Base-by-base conservation (phyloP, 2,888 invertebrate species). In the Caenorhabditis sp. region DNA sequence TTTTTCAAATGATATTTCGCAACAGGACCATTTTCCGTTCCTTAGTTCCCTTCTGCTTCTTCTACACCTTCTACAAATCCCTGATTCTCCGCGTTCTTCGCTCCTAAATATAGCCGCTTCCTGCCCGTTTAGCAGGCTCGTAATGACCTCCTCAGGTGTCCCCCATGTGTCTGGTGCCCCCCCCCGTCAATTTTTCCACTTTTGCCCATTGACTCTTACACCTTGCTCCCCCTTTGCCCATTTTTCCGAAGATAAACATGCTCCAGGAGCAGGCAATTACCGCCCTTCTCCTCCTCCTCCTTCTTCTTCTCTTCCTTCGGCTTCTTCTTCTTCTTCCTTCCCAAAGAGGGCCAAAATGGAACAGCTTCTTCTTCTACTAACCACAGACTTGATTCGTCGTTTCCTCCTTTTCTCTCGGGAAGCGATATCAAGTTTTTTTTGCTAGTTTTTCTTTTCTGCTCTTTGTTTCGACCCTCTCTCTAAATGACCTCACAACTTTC, bases 231-330 rank as follows among this genome's bases (percentile, higher is more conserved):
- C 32, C 32, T 32, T 32, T 32, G 4, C 53, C 2, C 53, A 3
- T 47, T 20, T 47, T 20, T 20, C 20, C 47, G 32, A 40, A 62
- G 62, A 71, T 62, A 62, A 61, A 71, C 61, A 61, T 55, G 53
- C 58, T 62, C 44, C 51, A 8, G 55, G 37, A 40, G 47, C 51
- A 55, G 44, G 65, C 74, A 74, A 74, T 74, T 74, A 74, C 74
- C 74, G 65, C 58, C 35, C 9, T 22, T 26, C 20, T 18, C 50
- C 13, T n/a, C 55, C n/a, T 35, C 18, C 2, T n/a, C 47, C 4
- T 47, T 18, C 3, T n/a, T 5, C 18, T 47, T 18, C 18, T 47
- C 47, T 20, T 47, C 28, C 55, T 28, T 35, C 18, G 4, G 2
- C 47, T 18, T 47, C 47, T 3, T n/a, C n/a, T 47, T 47, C 47